Percentiles rank a stretch among this genome's conserved stretches.
phyloP scores from a whole-genome alignment of 2,797 vertebrate genomes.

The Sebastes jordani region DNA sequence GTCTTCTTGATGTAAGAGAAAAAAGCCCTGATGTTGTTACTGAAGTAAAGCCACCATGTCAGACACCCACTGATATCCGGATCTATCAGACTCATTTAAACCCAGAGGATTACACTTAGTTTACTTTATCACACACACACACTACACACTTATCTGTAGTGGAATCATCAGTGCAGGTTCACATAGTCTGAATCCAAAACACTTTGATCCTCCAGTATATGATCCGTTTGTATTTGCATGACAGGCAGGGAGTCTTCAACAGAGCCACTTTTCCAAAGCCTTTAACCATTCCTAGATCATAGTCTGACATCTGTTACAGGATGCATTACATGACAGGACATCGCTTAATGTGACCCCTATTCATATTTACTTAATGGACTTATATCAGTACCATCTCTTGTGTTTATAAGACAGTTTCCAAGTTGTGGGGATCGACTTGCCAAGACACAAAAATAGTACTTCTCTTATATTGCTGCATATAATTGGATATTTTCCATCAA shows the following conservation, averaged over 20 bases:
- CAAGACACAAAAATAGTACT: not conserved
- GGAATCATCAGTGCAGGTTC: slow-evolving; percentile 25
- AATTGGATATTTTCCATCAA: not conserved
- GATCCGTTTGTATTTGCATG: slow-evolving; percentile 1
- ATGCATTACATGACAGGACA: not conserved
- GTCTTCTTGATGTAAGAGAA: not conserved
- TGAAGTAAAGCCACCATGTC: slow-evolving; percentile 44
- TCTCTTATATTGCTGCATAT: not conserved
- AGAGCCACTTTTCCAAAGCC: not conserved
- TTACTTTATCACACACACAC: slow-evolving; percentile 20
- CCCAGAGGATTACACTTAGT: slow-evolving; percentile 4
- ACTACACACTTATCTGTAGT: not conserved
- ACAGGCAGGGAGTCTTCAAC: not conserved
- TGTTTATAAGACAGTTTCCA: not conserved
- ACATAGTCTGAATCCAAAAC: slow-evolving; percentile 14
- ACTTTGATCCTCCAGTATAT: slow-evolving; percentile 15
- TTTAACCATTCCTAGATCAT: not conserved
- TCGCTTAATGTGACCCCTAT: not conserved
- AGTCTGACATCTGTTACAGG: not conserved
- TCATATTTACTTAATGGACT: not conserved
- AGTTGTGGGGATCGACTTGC: not conserved
- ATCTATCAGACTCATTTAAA: slow-evolving; percentile 16
- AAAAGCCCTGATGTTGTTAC: slow-evolving; percentile 10
- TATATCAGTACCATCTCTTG: not conserved
- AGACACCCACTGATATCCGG: slow-evolving; percentile 13